Evolutionary conservation across 2,797 vertebrate genomes (phyloP), one percentile per base, ranked within the genome.

Genomic region (Gymnothorax reevesii): DNA sequence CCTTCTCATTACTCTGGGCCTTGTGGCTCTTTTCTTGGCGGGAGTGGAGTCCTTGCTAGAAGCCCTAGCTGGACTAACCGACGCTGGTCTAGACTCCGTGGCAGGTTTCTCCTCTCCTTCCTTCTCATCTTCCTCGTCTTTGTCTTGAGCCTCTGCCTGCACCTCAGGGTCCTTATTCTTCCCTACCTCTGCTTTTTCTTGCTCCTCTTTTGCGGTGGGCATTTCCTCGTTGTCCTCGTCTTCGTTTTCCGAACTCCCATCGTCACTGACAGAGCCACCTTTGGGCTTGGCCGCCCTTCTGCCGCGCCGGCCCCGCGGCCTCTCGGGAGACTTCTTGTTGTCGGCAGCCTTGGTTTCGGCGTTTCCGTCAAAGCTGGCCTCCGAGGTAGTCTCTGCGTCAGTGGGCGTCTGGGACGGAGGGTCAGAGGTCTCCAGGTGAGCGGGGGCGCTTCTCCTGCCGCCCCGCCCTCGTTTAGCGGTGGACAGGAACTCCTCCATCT

Each of bases 401-500:
- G 98, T 99, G 8, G 95, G 97, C 0, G 97, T 96, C 91, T 97
- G 97, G 0, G 98, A 99, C 0, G 96, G 94, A 0, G 96, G 94
- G 83, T 99, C 99, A 0, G 97, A 95, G 71, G 97, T 95, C 89
- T 99, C 98, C 20, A 97, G 89, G 87, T 94, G 93, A 0, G 94
- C 90, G 0, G 97, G 95, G 0, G 92, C 92, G 0, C 88, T 97
- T 88, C 92, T 97, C 84, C 98, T 94, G 0, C 95, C 94, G 0
- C 88, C 92, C 27, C 92, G 90, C 62, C 93, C 94, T 86, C 99
- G 95, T 84, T 99, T 97, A 9, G 99, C 95, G 0, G 97, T 98
- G 2, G 96, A 97, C 12, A 99, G 96, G 89, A 99, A 99, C 90
- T 99, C 98, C 82, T 99, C 98, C 5, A 98, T 96, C 75, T 99